Evolutionary conservation across 1,140 invertebrate genomes (phyloP).

Genomic region (Atta texana): DNA sequence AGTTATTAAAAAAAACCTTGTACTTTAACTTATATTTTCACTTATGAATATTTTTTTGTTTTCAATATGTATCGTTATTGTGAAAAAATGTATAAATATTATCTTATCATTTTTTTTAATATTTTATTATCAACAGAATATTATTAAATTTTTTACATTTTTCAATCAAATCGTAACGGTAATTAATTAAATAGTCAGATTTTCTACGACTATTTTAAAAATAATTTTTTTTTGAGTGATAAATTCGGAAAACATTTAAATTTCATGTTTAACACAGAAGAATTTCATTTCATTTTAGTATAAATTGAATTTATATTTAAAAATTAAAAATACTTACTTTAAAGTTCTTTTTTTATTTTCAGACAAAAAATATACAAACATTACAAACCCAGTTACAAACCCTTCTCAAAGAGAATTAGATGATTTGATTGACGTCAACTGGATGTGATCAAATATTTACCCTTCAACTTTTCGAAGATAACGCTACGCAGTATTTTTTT

Average conservation of each 20-base stretch:
- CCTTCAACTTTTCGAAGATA: constrained; percentile 56
- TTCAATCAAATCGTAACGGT: too few species aligned
- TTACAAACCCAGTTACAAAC: background rate
- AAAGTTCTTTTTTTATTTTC: background rate
- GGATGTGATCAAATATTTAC: constrained; percentile 44
- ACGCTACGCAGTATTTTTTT: constrained; percentile 7
- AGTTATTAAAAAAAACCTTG: too few species aligned
- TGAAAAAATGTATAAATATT: too few species aligned
- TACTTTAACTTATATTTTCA: too few species aligned
- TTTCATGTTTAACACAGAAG: background rate
- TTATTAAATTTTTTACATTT: too few species aligned
- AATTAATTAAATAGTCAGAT: too few species aligned
- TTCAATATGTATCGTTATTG: too few species aligned
- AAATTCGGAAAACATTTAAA: background rate
- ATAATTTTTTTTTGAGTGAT: too few species aligned
- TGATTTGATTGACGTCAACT: constrained; percentile 30
- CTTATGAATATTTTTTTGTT: too few species aligned
- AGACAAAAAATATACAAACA: background rate
- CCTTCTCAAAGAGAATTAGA: constrained; percentile 21
- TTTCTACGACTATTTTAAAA: too few species aligned
- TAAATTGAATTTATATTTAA: constrained; percentile 11
- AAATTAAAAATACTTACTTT: background rate
- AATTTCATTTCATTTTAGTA: background rate
- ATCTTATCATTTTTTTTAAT: too few species aligned
- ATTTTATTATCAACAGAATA: too few species aligned